phyloP scores from a whole-genome alignment of 2,888 invertebrate genomes.

The Polydesmus complanatus region DNA sequence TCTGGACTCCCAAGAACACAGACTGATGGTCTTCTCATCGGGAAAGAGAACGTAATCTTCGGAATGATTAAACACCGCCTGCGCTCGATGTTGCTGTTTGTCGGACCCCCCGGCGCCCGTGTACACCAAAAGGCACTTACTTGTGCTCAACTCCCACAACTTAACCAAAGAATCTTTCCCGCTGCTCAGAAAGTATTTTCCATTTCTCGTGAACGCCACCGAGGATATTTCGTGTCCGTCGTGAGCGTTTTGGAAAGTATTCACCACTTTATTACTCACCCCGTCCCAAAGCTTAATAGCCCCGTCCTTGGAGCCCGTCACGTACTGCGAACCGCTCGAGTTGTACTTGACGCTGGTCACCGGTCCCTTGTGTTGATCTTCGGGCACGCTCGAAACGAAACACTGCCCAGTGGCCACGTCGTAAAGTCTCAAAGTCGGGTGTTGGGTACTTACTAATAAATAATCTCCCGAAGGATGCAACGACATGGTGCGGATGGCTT shows the following conservation, averaged over 20 bases:
- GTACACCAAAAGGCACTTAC: conserved; percentile 91
- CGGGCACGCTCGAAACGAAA: conserved; percentile 78
- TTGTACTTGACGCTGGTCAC: conserved; percentile 44
- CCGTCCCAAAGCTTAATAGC: conserved; percentile 95
- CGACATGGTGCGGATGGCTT: conserved; percentile 73
- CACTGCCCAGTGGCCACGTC: conserved; percentile 92
- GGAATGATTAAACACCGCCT: conserved; percentile 94
- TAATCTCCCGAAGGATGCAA: conserved; percentile 95
- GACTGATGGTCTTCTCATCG: conserved; percentile 91
- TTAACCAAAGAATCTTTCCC: conserved; percentile 95
- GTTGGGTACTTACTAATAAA: conserved; percentile 81
- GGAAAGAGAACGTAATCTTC: conserved; percentile 96
- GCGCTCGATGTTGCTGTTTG: conserved; percentile 84
- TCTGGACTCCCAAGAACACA: conserved; percentile 96
- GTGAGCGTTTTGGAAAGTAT: conserved; percentile 85
- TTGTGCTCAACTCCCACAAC: conserved; percentile 94
- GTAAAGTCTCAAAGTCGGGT: conserved; percentile 69
- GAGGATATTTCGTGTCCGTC: conserved; percentile 90
- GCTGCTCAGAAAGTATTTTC: conserved; percentile 83
- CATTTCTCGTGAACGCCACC: conserved; percentile 82
- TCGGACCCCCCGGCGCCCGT: conserved; percentile 78
- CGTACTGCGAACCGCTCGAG: conserved; percentile 56
- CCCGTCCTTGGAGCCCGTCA: conserved; percentile 82
- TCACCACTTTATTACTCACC: conserved; percentile 68
- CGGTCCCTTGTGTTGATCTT: conserved; percentile 38